A percentile compares a stretch with the other conserved stretches of the same genome.
Conservation (phyloP, 2,888 invertebrate species). For the Himalopsyche tibetana region DNA sequence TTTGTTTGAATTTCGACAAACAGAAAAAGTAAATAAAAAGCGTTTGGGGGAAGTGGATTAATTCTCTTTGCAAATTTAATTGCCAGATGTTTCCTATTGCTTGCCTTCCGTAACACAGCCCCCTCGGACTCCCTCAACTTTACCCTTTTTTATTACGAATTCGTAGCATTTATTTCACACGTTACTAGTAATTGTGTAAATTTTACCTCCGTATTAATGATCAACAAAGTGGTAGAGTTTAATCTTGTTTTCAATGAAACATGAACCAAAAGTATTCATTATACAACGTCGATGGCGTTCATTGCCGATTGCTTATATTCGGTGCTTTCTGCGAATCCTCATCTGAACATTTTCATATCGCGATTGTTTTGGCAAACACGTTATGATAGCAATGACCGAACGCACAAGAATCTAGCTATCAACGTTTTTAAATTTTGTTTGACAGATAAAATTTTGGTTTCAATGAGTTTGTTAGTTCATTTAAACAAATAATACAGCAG, state of each 20-base stretch:
- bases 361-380: too few relatives aligned
- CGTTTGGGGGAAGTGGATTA: constrained; percentile 63
- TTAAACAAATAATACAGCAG: too few relatives aligned
- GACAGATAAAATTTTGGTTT: too few relatives aligned
- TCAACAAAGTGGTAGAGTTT: neutral
- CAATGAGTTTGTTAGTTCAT: too few relatives aligned
- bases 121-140: constrained; percentile 1
- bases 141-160: constrained; percentile 49
- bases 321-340: too few relatives aligned
- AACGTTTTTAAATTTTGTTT: too few relatives aligned
- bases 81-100: constrained; percentile 65
- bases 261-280: neutral
- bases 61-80: constrained; percentile 65
- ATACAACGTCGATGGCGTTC: neutral
- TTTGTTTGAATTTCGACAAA: constrained; percentile 46
- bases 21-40: constrained; percentile 64
- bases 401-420: too few relatives aligned
- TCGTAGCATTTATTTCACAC: constrained; percentile 41
- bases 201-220: constrained; percentile 8
- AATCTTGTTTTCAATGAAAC: neutral
- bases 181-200: constrained; percentile 4
- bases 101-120: constrained; percentile 55
- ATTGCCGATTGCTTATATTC: too few relatives aligned
- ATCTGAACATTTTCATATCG: too few relatives aligned
- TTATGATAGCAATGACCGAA: too few relatives aligned